Evolutionary conservation across 2,113 vertebrate genomes (phyloP).

Genomic region (Balaeniceps rex): DNA sequence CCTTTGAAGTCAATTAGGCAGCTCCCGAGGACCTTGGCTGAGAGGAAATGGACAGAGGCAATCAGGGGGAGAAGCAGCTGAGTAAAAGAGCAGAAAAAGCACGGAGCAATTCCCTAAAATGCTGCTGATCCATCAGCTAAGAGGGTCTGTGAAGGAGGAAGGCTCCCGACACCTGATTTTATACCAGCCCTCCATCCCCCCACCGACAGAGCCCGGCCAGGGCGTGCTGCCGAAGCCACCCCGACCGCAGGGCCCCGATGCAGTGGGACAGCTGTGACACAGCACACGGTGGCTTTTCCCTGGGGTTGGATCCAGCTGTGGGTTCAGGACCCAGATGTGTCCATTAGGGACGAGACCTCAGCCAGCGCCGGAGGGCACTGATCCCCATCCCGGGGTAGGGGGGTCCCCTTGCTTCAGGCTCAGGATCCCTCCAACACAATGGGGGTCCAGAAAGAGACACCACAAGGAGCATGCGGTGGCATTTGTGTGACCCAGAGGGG

Average conservation of each 20-base stretch:
- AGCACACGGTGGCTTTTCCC: rapidly evolving
- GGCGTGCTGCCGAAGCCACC: background rate
- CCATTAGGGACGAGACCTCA: background rate
- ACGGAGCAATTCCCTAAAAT: background rate
- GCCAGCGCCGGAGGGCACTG: background rate
- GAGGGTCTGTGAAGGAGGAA: background rate
- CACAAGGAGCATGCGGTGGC: rapidly evolving
- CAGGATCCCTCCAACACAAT: background rate
- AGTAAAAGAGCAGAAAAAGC: background rate
- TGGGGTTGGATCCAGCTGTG: background rate
- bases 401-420: background rate
- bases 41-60: background rate
- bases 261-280: background rate
- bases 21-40: background rate
- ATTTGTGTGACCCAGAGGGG: background rate
- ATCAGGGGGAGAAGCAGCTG: background rate
- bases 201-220: rapidly evolving
- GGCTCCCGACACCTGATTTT: background rate
- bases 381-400: background rate
- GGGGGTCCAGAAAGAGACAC: background rate
- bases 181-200: background rate
- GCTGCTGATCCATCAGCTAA: background rate
- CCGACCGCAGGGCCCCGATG: rapidly evolving
- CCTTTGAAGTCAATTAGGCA: constrained; percentile 1
- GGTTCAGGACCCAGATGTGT: background rate